Conservation (phyloP, 1,140 invertebrate species). For the Drosophila trapezifrons region DNA sequence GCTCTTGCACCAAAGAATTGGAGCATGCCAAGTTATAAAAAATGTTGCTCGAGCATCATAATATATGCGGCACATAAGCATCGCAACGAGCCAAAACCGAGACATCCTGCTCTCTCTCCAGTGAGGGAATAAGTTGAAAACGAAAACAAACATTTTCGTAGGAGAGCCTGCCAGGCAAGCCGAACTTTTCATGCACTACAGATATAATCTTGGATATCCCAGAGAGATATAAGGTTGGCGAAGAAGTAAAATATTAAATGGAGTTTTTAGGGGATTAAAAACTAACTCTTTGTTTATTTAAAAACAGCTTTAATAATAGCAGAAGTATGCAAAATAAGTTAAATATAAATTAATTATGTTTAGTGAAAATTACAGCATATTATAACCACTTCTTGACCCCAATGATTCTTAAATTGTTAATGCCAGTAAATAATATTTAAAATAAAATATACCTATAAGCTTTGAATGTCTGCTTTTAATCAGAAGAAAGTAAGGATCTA, state of each 20-base stretch:
- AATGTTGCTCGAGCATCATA: slow-evolving; percentile 73
- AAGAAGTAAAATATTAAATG: no score
- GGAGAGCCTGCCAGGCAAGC: not conserved
- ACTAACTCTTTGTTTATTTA: no score
- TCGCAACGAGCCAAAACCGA: slow-evolving; percentile 54
- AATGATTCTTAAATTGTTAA: not conserved
- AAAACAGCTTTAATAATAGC: no score
- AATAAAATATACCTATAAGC: no score
- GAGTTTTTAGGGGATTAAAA: no score
- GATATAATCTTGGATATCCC: slow-evolving; percentile 22
- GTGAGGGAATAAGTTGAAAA: slow-evolving; percentile 41
- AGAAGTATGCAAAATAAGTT: no score
- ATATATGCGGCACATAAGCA: slow-evolving; percentile 79
- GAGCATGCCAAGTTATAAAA: slow-evolving; percentile 81
- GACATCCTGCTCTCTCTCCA: slow-evolving; percentile 10
- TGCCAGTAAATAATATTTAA: not conserved
- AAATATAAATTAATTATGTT: no score
- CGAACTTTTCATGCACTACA: slow-evolving; percentile 22
- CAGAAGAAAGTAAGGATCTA: no score
- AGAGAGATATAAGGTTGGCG: no score
- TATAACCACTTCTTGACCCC: no score
- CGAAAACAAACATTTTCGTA: slow-evolving; percentile 47
- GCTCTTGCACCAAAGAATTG: slow-evolving; percentile 71
- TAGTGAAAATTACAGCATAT: no score
- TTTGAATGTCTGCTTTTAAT: no score